Base-by-base conservation (phyloP, 1,140 invertebrate genomes). In the Frieseomelitta varia region DNA sequence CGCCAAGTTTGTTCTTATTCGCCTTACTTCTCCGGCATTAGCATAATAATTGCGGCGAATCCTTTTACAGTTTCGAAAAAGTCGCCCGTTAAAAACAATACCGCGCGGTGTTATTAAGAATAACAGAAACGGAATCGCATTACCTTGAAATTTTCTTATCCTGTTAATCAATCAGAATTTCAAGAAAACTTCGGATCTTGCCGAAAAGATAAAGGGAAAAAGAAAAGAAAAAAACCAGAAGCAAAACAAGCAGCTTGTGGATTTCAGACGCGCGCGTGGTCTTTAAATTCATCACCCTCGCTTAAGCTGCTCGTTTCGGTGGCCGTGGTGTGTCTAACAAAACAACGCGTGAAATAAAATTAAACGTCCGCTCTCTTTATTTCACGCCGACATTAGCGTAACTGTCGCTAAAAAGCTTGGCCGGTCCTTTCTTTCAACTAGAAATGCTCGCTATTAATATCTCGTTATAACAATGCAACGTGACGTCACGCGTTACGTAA, bases 401-500 rank as follows among this genome's bases (percentile, higher is more conserved):
- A 68, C 21, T 34, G 30, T 79, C 51, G 24, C 27, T 68, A 55
- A 68, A 53, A 68, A 68, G 34, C 77, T 34, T 30, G 63, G 12
- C 0, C 34, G 4, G 58, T 6, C 21, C 39, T 4, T 53, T n/a
- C 27, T 34, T 47, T 47, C 51, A 8, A 0, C 19, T 19, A 47
- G 30, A 56, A 68, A 53, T 51, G 55, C 55, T 47, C 15, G n/a
- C 63, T 47, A 51, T 69, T 78, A 76, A 47, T 30, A 47, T 51
- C 21, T 69, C 67, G 65, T 71, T 53, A 79, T 24, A 55, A 71
- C 75, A 69, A 79, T 39, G 67, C 55, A 55, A 27, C 67, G 39
- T 34, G 55, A 83, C 63, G 67, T 63, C 34, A 39, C 81, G n/a
- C 55, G 19, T 84, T 84, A 71, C 30, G 30, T n/a, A 84, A 71